Conservation (phyloP, 2,888 invertebrate genomes). For the Sminthurinus aureus region DNA sequence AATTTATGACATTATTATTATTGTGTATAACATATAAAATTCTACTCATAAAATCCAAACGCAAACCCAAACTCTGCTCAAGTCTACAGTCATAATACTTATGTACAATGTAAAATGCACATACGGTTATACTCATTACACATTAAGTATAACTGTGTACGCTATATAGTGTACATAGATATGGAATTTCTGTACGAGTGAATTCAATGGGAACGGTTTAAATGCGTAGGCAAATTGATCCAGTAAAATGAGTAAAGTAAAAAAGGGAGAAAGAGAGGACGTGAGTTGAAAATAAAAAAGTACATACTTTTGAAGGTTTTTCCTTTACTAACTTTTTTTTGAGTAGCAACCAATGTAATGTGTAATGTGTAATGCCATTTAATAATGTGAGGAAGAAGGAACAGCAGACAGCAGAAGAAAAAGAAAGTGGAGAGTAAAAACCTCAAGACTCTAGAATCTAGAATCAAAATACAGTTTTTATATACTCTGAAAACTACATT, state of each 20-base stretch:
- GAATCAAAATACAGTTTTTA: too few species aligned
- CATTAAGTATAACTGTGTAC: background rate
- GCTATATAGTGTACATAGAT: background rate
- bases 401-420: too few species aligned
- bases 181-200: background rate
- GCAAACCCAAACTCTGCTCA: too few species aligned
- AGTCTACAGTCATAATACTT: too few species aligned
- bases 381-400: too few species aligned
- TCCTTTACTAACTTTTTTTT: background rate
- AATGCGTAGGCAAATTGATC: conserved; percentile 12
- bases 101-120: too few species aligned
- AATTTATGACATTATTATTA: too few species aligned
- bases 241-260: background rate
- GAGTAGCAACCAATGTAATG: background rate
- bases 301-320: background rate
- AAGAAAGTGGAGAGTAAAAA: too few species aligned
- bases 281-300: background rate
- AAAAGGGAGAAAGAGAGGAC: background rate
- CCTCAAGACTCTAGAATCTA: too few species aligned
- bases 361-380: background rate
- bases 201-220: conserved; percentile 13
- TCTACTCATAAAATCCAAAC: too few species aligned
- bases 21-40: too few species aligned
- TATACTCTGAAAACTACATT: background rate
- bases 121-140: too few species aligned